phyloP scores from a whole-genome alignment of 2,797 vertebrate genomes.

The Microctenopoma stevenorrisi region DNA sequence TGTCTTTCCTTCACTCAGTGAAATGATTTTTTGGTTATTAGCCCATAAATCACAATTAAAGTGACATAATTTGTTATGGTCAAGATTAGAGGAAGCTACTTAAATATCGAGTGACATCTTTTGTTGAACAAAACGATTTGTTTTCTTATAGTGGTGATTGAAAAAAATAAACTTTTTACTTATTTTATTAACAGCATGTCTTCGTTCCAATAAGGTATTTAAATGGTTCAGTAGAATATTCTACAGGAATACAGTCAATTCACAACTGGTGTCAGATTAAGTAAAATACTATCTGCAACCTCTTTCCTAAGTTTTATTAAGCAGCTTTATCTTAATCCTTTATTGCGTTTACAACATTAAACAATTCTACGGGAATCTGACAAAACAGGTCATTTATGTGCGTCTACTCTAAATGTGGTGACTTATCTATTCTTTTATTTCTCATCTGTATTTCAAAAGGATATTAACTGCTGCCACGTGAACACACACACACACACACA shows the following conservation, averaged over 20 bases:
- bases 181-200: too few relatives aligned
- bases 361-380: background rate
- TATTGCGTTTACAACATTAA: background rate
- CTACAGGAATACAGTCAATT: background rate
- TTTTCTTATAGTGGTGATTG: too few relatives aligned
- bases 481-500: slow-evolving; percentile 7
- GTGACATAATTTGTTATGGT: background rate
- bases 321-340: background rate
- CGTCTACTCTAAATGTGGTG: background rate
- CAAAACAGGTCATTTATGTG: background rate
- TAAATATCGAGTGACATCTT: too few relatives aligned
- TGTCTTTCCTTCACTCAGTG: background rate
- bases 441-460: slow-evolving; percentile 5
- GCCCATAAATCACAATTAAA: background rate
- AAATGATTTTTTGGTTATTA: background rate
- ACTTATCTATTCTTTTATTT: slow-evolving; percentile 24
- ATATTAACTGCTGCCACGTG: slow-evolving; percentile 35
- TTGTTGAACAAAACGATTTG: too few relatives aligned
- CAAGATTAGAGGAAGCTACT: too few relatives aligned
- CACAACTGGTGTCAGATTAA: background rate
- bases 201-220: background rate
- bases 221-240: background rate
- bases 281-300: background rate
- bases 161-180: too few relatives aligned
- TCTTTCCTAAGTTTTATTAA: background rate